Evolutionary conservation across 2,888 invertebrate genomes (phyloP).

Genomic region (Trissolcus brochymenae): DNA sequence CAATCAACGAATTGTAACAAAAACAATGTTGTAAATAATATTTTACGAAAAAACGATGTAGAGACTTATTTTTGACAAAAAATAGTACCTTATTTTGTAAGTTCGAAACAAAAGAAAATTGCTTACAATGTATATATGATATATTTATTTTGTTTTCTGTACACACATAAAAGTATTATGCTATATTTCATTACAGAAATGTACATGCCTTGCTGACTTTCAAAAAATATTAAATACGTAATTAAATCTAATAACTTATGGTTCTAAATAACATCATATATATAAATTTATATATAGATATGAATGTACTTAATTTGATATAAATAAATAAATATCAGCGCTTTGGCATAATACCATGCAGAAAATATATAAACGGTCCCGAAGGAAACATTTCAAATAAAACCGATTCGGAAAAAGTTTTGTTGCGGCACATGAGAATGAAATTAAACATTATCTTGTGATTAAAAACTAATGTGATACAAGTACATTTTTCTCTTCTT

Average conservation of each 20-base stretch:
- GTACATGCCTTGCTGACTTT: constrained; percentile 62
- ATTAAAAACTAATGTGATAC: too few species aligned
- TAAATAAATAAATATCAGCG: constrained; percentile 60
- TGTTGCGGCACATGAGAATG: too few species aligned
- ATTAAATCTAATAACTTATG: constrained; percentile 61
- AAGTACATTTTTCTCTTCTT: too few species aligned
- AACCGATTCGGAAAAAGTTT: too few species aligned
- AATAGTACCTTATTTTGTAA: too few species aligned
- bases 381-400: too few species aligned
- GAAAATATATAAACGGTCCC: too few species aligned
- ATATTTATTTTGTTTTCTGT: constrained; percentile 14
- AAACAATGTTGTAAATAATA: background rate
- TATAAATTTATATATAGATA: constrained; percentile 48
- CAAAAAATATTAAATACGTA: constrained; percentile 64
- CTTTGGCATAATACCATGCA: too few species aligned
- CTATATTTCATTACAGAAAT: constrained; percentile 62
- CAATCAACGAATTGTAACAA: too few species aligned
- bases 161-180: constrained; percentile 52
- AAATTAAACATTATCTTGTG: too few species aligned
- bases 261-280: constrained; percentile 54
- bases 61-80: background rate
- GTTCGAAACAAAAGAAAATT: too few species aligned
- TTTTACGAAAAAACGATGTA: too few species aligned
- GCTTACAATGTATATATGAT: background rate
- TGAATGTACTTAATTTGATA: background rate